These are phyloP conservation scores for Staurois parvus DNA, from an alignment of 2,797 vertebrate genomes.

Conservation along the genomic window DNA sequence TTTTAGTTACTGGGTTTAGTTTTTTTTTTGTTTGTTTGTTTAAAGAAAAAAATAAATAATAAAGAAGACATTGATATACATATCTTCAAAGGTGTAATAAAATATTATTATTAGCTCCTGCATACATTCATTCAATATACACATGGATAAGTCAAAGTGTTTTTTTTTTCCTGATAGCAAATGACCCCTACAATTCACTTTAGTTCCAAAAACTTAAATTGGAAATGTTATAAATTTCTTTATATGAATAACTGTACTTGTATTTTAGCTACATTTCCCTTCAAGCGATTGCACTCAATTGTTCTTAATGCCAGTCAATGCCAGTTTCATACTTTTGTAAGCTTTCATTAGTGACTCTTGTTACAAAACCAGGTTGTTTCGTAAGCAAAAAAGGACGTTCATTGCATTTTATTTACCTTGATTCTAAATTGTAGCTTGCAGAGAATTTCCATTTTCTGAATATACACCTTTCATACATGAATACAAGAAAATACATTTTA, in stretches of 20 bases:
- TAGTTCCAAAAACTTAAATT: background rate
- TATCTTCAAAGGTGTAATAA: too few relatives aligned
- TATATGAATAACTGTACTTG: background rate
- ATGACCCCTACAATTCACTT: background rate
- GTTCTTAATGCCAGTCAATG: slow-evolving; percentile 30
- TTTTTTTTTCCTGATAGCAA: too few relatives aligned
- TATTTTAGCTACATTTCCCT: background rate
- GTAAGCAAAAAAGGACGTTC: background rate
- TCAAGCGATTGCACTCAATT: background rate
- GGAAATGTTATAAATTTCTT: background rate
- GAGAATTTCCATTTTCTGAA: slow-evolving; percentile 35
- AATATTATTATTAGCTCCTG: too few relatives aligned
- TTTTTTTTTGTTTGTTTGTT: too few relatives aligned
- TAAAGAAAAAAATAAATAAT: too few relatives aligned
- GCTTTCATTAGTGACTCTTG: slow-evolving; percentile 12
- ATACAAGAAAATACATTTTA: slow-evolving; percentile 39
- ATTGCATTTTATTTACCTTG: slow-evolving; percentile 29
- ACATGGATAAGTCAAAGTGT: too few relatives aligned
- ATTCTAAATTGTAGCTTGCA: slow-evolving; percentile 44
- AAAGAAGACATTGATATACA: too few relatives aligned
- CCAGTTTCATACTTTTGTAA: background rate
- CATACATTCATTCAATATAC: too few relatives aligned
- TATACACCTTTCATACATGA: slow-evolving; percentile 22
- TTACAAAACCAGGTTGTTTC: slow-evolving; percentile 5
- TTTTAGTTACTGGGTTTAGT: too few relatives aligned